Percentiles rank a stretch among this genome's conserved stretches.
These are phyloP conservation scores for Ganaspis brasiliensis DNA, from an alignment of 2,888 invertebrate species.

Conservation along the genomic window DNA sequence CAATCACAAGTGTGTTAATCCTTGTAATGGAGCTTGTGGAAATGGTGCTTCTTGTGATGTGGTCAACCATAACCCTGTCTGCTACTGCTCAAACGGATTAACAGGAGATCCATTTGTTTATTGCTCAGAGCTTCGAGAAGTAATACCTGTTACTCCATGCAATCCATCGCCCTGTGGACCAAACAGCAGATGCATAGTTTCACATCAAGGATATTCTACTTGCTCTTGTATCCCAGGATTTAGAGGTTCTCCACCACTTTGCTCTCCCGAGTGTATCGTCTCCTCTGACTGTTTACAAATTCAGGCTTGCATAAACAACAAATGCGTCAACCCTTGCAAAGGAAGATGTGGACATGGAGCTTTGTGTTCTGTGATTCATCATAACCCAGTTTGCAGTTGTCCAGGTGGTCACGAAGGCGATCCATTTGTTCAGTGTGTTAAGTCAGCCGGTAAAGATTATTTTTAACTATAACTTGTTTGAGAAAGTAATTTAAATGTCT, in stretches of 20 bases:
- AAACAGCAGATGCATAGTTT: slow-evolving; percentile 91
- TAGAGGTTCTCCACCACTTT: slow-evolving; percentile 90
- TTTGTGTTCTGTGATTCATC: slow-evolving; percentile 89
- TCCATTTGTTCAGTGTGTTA: slow-evolving; percentile 88
- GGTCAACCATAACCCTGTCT: slow-evolving; percentile 90
- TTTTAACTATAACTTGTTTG: background rate
- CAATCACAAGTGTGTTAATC: slow-evolving; percentile 82
- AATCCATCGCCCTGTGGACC: slow-evolving; percentile 86
- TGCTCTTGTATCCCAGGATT: slow-evolving; percentile 86
- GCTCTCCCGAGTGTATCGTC: slow-evolving; percentile 92
- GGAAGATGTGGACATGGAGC: slow-evolving; percentile 91
- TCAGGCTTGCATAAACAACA: slow-evolving; percentile 89
- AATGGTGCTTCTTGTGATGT: slow-evolving; percentile 88
- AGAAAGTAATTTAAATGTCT: too few relatives aligned
- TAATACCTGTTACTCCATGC: slow-evolving; percentile 52
- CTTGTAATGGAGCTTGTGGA: slow-evolving; percentile 86
- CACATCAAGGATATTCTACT: slow-evolving; percentile 65
- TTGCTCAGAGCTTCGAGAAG: slow-evolving; percentile 82
- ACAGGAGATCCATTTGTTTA: slow-evolving; percentile 86
- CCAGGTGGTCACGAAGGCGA: slow-evolving; percentile 88
- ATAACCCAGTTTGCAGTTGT: slow-evolving; percentile 93
- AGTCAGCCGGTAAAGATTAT: slow-evolving; percentile 48
- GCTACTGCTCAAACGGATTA: slow-evolving; percentile 86
- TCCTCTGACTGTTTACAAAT: slow-evolving; percentile 91
- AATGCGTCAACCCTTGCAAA: slow-evolving; percentile 91